Evolutionary conservation across 2,113 vertebrate species (phyloP).

Genomic region (Sardina pilchardus): DNA sequence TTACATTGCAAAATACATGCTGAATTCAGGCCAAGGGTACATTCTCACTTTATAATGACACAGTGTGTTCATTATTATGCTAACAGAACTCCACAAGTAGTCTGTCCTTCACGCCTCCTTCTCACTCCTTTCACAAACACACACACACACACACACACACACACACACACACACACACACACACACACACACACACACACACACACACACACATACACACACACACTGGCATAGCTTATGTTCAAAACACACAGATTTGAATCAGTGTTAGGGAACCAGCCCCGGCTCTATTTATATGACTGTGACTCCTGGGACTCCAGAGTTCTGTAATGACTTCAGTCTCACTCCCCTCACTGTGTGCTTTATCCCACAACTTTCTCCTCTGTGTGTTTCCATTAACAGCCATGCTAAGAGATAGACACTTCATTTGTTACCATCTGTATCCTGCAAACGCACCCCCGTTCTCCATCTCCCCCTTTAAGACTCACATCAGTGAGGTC

Average conservation of each 20-base stretch:
- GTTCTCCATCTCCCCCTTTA: not conserved
- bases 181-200: not conserved
- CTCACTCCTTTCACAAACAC: not conserved
- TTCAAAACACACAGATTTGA: not conserved
- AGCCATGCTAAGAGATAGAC: not conserved
- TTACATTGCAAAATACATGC: constrained; percentile 38
- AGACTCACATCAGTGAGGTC: not conserved
- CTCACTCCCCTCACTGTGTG: not conserved
- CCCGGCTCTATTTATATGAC: not conserved
- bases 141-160: constrained; percentile 1
- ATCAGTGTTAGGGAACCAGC: not conserved
- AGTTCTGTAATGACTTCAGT: not conserved
- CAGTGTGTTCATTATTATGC: not conserved
- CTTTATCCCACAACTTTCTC: not conserved
- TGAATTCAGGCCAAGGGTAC: not conserved
- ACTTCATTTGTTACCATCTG: not conserved
- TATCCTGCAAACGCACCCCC: not conserved
- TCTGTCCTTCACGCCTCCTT: not conserved
- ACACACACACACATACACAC: not conserved
- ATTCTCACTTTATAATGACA: not conserved
- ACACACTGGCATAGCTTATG: not conserved
- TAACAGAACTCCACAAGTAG: not conserved
- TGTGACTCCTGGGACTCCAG: constrained; percentile 3
- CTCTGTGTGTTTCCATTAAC: not conserved
- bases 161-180: not conserved